A percentile compares a stretch with the other conserved stretches of the same genome.
Conservation (phyloP, 2,888 invertebrate species). For the Polyploca ridens region DNA sequence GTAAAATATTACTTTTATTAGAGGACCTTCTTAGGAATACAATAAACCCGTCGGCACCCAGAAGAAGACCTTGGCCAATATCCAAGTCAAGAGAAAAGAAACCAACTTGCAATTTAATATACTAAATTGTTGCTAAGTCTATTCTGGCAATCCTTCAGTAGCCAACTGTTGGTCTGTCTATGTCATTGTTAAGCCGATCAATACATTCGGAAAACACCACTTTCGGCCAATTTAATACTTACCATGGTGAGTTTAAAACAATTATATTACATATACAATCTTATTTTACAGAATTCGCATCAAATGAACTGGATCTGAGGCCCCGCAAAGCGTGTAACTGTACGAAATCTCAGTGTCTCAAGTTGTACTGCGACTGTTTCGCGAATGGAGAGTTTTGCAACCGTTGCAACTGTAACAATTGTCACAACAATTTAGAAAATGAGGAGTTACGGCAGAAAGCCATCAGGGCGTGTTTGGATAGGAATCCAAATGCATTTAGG, state of each 20-base stretch:
- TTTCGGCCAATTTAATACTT: too few species aligned
- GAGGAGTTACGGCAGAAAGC: conserved; percentile 97
- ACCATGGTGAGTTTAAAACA: background rate
- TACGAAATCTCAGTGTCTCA: conserved; percentile 99
- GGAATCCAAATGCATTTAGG: conserved; percentile 98
- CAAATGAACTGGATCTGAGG: conserved; percentile 78
- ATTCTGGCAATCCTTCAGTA: too few species aligned
- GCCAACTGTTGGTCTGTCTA: too few species aligned
- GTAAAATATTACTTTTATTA: conserved; percentile 32
- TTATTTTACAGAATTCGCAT: conserved; percentile 43
- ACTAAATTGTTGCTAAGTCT: too few species aligned
- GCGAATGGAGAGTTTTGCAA: conserved; percentile 99
- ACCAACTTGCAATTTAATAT: too few species aligned
- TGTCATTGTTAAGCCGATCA: too few species aligned
- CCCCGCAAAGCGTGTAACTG: conserved; percentile 99
- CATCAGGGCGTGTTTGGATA: conserved; percentile 96
- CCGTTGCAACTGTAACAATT: conserved; percentile 98
- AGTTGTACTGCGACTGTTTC: conserved; percentile 99
- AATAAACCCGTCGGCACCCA: too few species aligned
- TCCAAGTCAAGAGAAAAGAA: too few species aligned
- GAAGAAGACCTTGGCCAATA: too few species aligned
- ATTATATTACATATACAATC: background rate
- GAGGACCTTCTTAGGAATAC: background rate
- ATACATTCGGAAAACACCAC: too few species aligned
- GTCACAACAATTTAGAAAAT: conserved; percentile 97